These are phyloP conservation scores for Dasypolia templi DNA, from an alignment of 2,888 invertebrate species.

Conservation along the genomic window DNA sequence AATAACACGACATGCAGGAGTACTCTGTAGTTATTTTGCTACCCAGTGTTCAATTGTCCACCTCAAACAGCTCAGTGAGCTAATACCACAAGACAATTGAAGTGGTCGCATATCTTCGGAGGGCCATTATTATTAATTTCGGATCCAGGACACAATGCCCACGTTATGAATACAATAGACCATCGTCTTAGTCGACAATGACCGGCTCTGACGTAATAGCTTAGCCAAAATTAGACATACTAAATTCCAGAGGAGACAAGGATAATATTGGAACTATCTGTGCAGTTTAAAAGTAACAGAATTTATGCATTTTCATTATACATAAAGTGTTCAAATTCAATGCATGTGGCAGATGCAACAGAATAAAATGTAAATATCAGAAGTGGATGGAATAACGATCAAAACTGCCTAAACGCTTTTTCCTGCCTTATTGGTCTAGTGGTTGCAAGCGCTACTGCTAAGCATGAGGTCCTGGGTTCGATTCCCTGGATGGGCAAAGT, in stretches of 20 bases:
- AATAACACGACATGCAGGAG: not conserved
- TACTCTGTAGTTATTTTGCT: not conserved
- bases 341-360: not conserved
- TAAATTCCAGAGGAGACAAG: conserved; percentile 27
- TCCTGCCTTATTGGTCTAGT: not conserved
- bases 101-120: conserved; percentile 16
- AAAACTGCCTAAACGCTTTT: not conserved
- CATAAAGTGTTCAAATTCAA: not conserved
- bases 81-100: conserved; percentile 16
- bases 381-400: not conserved
- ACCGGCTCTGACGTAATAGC: conserved; percentile 48
- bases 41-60: not conserved
- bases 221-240: conserved; percentile 32
- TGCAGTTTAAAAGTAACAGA: conserved; percentile 3
- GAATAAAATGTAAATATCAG: not conserved
- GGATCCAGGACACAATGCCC: conserved; percentile 56
- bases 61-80: not conserved
- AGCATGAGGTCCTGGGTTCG: not conserved
- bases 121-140: conserved; percentile 52
- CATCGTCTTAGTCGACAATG: conserved; percentile 47
- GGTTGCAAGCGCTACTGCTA: too few relatives aligned
- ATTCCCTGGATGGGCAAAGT: not conserved
- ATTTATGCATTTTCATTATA: not conserved
- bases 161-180: conserved; percentile 68
- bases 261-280: not conserved